These are phyloP conservation scores for Amazona guildingii DNA, from an alignment of 2,113 vertebrate genomes.

Conservation along the genomic window DNA sequence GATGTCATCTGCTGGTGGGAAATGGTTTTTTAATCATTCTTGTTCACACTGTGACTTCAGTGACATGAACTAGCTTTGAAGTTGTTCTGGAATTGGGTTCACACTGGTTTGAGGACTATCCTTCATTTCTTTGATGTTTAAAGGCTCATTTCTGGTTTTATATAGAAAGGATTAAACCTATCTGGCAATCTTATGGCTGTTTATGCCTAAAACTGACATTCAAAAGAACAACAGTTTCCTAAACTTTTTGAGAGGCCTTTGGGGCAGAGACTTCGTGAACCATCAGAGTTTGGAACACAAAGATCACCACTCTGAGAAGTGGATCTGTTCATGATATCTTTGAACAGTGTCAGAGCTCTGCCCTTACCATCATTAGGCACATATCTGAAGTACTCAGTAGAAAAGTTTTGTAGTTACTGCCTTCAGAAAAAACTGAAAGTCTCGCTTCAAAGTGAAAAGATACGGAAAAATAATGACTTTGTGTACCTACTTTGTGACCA, in stretches of 20 bases:
- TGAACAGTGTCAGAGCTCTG: background rate
- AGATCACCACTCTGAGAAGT: background rate
- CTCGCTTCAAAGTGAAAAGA: background rate
- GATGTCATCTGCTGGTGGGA: background rate
- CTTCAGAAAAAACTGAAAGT: background rate
- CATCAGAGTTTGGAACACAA: background rate
- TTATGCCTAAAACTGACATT: background rate
- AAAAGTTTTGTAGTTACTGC: background rate
- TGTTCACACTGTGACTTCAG: background rate
- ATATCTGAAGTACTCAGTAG: background rate
- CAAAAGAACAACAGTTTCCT: background rate
- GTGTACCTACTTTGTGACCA: background rate
- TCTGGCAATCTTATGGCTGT: background rate
- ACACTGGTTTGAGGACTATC: background rate
- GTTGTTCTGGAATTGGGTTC: background rate
- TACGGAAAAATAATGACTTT: background rate
- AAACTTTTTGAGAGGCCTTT: background rate
- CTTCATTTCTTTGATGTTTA: background rate
- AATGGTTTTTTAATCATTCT: background rate
- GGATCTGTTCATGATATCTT: background rate
- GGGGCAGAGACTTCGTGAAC: background rate
- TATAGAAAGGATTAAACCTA: background rate
- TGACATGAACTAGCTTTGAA: background rate
- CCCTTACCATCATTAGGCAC: background rate
- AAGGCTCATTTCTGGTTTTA: background rate